These are phyloP conservation scores for Opisthocomus hoazin DNA, from an alignment of 2,113 vertebrate species.

Conservation along the genomic window DNA sequence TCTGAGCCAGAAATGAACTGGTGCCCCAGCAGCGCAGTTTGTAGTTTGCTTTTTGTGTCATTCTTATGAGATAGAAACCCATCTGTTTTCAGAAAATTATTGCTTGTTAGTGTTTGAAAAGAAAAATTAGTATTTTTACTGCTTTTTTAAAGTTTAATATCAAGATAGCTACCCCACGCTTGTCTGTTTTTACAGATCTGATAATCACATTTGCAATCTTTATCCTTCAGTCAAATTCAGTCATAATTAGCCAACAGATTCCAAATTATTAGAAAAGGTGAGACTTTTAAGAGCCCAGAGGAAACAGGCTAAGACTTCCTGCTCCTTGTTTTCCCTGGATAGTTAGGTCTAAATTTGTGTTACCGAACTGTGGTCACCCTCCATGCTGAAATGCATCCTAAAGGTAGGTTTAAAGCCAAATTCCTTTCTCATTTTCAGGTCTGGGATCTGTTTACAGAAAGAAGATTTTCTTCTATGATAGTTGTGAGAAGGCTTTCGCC, in stretches of 20 bases:
- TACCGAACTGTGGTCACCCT: background rate
- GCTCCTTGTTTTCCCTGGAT: background rate
- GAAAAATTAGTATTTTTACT: background rate
- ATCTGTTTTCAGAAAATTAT: background rate
- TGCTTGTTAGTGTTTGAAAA: background rate
- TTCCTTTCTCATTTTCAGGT: background rate
- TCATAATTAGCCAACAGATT: background rate
- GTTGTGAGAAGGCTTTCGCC: background rate
- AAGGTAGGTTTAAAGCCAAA: background rate
- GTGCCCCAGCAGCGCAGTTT: background rate
- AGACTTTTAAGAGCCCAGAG: background rate
- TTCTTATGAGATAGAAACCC: background rate
- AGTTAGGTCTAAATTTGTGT: background rate
- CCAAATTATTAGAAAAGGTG: background rate
- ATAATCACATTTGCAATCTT: background rate
- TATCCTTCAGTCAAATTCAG: background rate
- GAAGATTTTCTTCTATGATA: background rate
- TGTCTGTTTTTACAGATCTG: background rate
- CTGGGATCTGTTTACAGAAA: background rate
- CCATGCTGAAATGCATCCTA: background rate
- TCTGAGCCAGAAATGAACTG: background rate
- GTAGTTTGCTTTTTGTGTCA: background rate
- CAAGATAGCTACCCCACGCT: background rate
- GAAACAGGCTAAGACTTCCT: background rate
- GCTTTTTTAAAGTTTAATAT: background rate